A percentile compares a stretch with the other conserved stretches of the same genome.
Evolutionary conservation across 2,113 vertebrate species (phyloP).

Genomic region (Sitta europaea): DNA sequence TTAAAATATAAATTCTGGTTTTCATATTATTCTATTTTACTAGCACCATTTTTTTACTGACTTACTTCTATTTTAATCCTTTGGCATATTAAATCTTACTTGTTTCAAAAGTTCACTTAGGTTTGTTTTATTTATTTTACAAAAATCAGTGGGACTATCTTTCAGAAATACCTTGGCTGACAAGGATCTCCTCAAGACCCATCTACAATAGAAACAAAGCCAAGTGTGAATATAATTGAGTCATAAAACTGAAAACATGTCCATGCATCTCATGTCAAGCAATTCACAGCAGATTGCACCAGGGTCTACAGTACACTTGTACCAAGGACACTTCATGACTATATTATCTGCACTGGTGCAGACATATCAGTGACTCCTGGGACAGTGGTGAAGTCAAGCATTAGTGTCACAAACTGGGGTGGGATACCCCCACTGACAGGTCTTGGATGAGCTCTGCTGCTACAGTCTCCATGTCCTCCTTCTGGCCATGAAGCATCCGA

Average conservation of each 20-base stretch:
- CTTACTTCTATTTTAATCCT: background rate
- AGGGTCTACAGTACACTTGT: background rate
- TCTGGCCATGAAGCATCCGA: background rate
- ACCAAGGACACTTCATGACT: background rate
- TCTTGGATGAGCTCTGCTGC: background rate
- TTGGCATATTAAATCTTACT: background rate
- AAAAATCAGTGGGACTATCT: background rate
- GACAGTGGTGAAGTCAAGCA: fast-evolving
- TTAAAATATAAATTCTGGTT: background rate
- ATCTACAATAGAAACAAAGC: background rate
- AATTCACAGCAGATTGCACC: background rate
- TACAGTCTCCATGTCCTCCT: background rate
- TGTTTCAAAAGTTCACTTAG: background rate
- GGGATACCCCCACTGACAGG: background rate
- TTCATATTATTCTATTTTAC: background rate
- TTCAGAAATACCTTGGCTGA: background rate
- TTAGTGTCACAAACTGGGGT: background rate
- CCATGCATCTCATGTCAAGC: background rate
- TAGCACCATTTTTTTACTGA: background rate
- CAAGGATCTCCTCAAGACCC: background rate
- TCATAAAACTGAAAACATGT: background rate
- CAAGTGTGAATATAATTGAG: background rate
- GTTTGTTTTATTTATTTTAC: background rate
- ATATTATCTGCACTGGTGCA: background rate
- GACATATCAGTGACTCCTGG: fast-evolving